phyloP scores from a whole-genome alignment of 1,140 invertebrate genomes.

The Manduca sexta region DNA sequence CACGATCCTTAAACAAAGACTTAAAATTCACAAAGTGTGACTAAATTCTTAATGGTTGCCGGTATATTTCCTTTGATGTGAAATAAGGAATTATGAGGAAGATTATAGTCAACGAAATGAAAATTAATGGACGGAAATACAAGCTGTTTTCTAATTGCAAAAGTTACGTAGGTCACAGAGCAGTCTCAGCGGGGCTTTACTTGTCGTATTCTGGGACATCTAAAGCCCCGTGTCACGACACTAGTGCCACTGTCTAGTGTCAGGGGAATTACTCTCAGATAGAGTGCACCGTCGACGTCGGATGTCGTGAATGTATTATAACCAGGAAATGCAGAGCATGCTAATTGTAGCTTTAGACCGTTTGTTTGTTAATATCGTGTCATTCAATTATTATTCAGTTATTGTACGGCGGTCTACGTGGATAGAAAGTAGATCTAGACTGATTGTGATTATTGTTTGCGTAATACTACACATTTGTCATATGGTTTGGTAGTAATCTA shows the following conservation, averaged over 20 bases:
- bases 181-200: slow-evolving; percentile 4
- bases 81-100: too few species aligned
- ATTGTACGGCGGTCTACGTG: too few species aligned
- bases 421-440: too few species aligned
- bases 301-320: slow-evolving; percentile 6
- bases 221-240: slow-evolving; percentile 18
- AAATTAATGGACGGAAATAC: neutral
- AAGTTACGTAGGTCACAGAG: neutral
- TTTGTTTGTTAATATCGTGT: slow-evolving; percentile 1
- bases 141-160: neutral
- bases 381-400: neutral
- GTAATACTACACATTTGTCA: too few species aligned
- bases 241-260: slow-evolving; percentile 10
- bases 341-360: neutral
- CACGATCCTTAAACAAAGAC: too few species aligned
- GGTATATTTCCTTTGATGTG: too few species aligned
- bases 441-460: too few species aligned
- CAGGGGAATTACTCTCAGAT: slow-evolving; percentile 11
- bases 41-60: too few species aligned
- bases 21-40: too few species aligned
- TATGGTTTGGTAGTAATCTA: too few species aligned
- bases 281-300: slow-evolving; percentile 7
- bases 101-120: too few species aligned
- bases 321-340: neutral
- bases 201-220: slow-evolving; percentile 16